Percentiles rank a stretch among this genome's conserved stretches.
Conservation (phyloP, 2,797 vertebrate genomes). For the Pyrocephalus nanus region DNA sequence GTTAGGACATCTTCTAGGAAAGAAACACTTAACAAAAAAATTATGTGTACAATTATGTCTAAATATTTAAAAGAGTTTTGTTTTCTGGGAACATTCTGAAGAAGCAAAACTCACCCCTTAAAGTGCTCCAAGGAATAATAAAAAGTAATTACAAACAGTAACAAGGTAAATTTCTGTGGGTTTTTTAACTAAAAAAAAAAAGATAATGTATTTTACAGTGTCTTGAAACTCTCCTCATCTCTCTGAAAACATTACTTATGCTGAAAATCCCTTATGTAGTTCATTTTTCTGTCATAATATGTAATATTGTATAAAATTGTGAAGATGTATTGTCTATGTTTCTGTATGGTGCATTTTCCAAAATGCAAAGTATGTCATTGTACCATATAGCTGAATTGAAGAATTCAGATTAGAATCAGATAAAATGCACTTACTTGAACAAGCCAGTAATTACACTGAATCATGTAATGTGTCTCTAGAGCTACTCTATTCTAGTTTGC, state of each 20-base stretch:
- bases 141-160: background rate
- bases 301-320: background rate
- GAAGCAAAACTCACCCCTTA: background rate
- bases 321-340: background rate
- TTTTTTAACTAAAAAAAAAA: background rate
- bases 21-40: background rate
- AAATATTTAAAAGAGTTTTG: background rate
- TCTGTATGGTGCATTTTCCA: background rate
- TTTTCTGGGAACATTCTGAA: background rate
- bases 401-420: slow-evolving; percentile 17
- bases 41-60: background rate
- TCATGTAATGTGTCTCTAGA: slow-evolving; percentile 26
- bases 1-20: background rate
- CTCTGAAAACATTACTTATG: background rate
- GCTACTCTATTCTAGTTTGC: background rate
- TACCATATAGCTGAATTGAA: background rate
- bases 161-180: background rate
- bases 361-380: background rate
- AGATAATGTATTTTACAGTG: background rate
- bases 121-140: background rate
- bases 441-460: slow-evolving; percentile 51
- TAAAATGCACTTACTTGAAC: slow-evolving; percentile 30
- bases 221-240: background rate
- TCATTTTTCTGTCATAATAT: background rate
- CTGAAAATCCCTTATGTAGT: background rate